Evolutionary conservation across 2,888 invertebrate genomes (phyloP), one percentile per base, ranked within the genome.

Genomic region (Pilophorus perplexus): DNA sequence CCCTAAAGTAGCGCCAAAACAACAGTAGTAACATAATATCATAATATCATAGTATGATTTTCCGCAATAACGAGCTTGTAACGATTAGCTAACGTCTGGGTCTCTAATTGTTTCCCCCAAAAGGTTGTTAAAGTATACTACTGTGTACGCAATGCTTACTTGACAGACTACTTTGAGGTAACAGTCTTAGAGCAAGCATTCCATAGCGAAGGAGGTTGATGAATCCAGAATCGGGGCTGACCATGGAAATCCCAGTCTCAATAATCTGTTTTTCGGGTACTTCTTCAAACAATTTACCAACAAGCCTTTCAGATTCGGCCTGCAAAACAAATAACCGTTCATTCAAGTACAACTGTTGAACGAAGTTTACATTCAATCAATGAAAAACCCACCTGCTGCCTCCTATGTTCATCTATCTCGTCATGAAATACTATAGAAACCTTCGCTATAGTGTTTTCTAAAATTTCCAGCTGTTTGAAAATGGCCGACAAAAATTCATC

Each of bases 121-220:
- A n/a, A n/a, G n/a, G n/a, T n/a, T n/a, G n/a, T n/a, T n/a, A n/a
- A n/a, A n/a, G n/a, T n/a, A n/a, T n/a, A n/a, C n/a, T n/a, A n/a
- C n/a, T n/a, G n/a, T n/a, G n/a, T n/a, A n/a, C n/a, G 10, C 23
- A 23, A 27, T 37, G 65, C 82, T 78, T 78, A 87, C 88, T 86
- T 73, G 87, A 85, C 77, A 85, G 83, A 72, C 87, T 86, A 75
- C 86, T 84, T 75, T 87, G 87, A 12, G 89, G 89, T 68, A 90
- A 78, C 64, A 89, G 79, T 66, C 88, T 85, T 60, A 88, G 79
- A 3, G 88, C 86, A 68, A 90, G 78, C 79, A 89, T 84, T 22
- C 89, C 89, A 76, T 87, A 87, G 69, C 88, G 78, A 37, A 90
- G 77, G 83, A 90, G 85, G 77, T 88, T 88, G 65, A 90, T 83